Evolutionary conservation across 2,113 vertebrate species (phyloP).

Genomic region (Fulmarus glacialis): DNA sequence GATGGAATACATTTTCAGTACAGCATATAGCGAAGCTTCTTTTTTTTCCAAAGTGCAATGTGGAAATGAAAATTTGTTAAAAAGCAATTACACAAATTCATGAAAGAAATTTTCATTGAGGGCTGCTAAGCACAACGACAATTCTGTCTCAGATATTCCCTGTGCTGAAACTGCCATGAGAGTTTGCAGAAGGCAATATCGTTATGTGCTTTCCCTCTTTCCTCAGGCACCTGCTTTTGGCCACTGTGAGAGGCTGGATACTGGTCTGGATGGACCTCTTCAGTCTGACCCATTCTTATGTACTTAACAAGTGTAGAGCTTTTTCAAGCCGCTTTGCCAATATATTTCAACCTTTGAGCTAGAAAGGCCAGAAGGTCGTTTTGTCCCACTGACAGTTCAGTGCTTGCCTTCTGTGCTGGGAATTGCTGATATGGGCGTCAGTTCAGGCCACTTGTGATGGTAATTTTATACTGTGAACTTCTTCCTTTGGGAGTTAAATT

Average conservation of each 20-base stretch:
- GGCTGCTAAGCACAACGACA: background rate
- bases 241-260: too few relatives aligned
- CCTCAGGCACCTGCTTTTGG: background rate
- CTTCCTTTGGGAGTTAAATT: background rate
- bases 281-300: background rate
- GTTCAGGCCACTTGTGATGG: background rate
- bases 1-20: background rate
- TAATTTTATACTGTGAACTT: background rate
- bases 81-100: background rate
- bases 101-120: background rate
- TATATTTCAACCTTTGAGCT: background rate
- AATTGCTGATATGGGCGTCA: background rate
- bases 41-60: fast-evolving
- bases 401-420: background rate
- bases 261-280: background rate
- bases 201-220: fast-evolving
- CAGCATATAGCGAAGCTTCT: background rate
- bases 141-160: background rate
- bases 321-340: background rate
- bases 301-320: background rate
- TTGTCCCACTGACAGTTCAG: background rate
- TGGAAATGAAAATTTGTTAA: background rate
- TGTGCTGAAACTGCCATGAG: fast-evolving
- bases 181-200: background rate
- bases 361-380: background rate